Conservation (phyloP, 2,113 vertebrate species). For the Eudyptes chrysolophus region DNA sequence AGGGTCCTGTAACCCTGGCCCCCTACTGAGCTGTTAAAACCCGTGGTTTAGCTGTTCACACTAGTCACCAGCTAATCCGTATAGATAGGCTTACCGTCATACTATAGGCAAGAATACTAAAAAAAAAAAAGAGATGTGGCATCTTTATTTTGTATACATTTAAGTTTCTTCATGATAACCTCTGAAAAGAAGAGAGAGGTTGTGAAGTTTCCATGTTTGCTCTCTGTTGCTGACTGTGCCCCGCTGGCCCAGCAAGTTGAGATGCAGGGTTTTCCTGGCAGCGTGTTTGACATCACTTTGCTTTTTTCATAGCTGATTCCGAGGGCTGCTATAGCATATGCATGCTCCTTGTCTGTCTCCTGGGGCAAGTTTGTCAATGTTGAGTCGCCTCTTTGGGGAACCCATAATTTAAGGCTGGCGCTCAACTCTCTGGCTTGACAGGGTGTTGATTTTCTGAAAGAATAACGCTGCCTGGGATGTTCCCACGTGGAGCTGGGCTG, state of each 20-base stretch:
- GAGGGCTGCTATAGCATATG: neutral
- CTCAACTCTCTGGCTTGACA: neutral
- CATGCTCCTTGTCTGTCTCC: neutral
- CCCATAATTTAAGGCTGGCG: neutral
- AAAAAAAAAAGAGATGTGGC: neutral
- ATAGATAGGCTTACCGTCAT: neutral
- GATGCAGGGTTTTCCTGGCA: neutral
- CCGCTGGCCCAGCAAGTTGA: rapidly evolving
- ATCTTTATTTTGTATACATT: neutral
- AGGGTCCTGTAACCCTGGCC: neutral
- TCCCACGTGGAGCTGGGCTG: neutral
- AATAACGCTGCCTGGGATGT: neutral
- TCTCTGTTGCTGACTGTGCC: neutral
- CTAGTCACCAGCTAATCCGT: neutral
- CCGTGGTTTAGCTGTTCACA: neutral
- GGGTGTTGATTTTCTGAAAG: neutral
- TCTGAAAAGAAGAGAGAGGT: neutral
- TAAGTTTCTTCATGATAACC: neutral
- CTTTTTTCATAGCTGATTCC: neutral
- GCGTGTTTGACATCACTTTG: neutral
- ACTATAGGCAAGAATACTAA: neutral
- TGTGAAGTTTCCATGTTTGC: neutral
- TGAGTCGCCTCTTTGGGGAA: neutral
- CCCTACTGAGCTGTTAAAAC: neutral
- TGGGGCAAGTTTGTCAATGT: neutral